These are phyloP conservation scores for Eupithecia exiguata DNA, from an alignment of 2,888 invertebrate genomes.

Conservation along the genomic window DNA sequence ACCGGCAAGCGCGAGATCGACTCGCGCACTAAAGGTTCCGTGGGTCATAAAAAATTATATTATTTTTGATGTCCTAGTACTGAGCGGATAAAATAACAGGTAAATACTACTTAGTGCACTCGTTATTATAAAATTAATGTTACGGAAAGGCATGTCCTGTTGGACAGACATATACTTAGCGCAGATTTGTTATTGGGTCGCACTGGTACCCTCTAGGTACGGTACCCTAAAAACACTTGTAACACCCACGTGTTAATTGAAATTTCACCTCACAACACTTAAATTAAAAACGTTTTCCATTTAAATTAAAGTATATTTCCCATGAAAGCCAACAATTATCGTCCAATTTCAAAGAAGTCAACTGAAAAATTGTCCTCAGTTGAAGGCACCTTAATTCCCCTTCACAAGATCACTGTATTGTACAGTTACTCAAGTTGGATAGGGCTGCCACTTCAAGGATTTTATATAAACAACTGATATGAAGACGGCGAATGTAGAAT, in stretches of 20 bases:
- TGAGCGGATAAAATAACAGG: neutral
- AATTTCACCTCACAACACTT: neutral
- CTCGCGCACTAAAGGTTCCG: neutral
- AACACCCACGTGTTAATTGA: slow-evolving; percentile 10
- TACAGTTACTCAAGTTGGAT: slow-evolving; percentile 12
- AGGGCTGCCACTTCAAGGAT: slow-evolving; percentile 6
- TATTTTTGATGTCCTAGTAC: too few relatives aligned
- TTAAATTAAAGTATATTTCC: neutral
- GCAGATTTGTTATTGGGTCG: neutral
- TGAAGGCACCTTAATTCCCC: slow-evolving; percentile 33
- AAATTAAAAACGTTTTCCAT: slow-evolving; percentile 16
- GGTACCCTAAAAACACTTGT: slow-evolving; percentile 5
- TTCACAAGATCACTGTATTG: slow-evolving; percentile 33
- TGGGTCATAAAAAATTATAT: neutral
- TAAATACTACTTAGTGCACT: neutral
- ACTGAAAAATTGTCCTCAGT: slow-evolving; percentile 34
- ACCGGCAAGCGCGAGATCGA: neutral
- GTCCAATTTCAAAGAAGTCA: slow-evolving; percentile 40
- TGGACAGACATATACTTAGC: neutral
- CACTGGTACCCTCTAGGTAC: neutral
- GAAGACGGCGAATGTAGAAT: neutral
- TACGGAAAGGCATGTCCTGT: neutral
- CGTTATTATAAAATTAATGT: neutral
- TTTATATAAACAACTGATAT: neutral
- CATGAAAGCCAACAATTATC: slow-evolving; percentile 24